Conservation (phyloP, 2,797 vertebrate species). For the Lithobates sylvaticus region DNA sequence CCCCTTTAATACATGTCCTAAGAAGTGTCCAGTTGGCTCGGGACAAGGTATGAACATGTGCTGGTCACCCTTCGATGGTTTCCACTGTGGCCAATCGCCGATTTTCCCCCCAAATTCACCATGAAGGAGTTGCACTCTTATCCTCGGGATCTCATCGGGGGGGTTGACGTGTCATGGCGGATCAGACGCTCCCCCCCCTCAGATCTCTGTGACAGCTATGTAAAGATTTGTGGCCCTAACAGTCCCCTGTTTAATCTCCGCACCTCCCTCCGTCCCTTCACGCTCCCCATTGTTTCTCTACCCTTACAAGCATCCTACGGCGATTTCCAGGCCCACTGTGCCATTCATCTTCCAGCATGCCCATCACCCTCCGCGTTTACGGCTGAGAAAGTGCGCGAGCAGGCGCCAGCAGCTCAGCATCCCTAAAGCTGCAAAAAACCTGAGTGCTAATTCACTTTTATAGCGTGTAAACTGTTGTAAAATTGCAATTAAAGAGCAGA, state of each 20-base stretch:
- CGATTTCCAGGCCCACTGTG: neutral
- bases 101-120: constrained; percentile 3
- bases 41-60: too few relatives aligned
- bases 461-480: constrained; percentile 36
- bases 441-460: constrained; percentile 32
- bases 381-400: neutral
- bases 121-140: constrained; percentile 39
- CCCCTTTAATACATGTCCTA: too few relatives aligned
- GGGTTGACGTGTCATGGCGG: neutral
- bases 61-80: too few relatives aligned
- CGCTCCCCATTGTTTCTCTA: neutral
- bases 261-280: neutral
- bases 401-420: constrained; percentile 11
- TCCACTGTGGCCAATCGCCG: too few relatives aligned
- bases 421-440: constrained; percentile 5
- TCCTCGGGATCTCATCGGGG: constrained; percentile 32
- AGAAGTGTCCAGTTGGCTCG: too few relatives aligned
- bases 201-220: constrained; percentile 39
- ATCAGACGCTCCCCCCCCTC: constrained; percentile 17
- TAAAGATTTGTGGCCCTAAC: constrained; percentile 27
- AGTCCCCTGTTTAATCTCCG: constrained; percentile 17
- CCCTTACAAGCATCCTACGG: constrained; percentile 19
- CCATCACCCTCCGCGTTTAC: constrained; percentile 25
- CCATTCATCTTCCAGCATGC: constrained; percentile 19
- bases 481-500: constrained; percentile 28